A percentile compares a stretch with the other conserved stretches of the same genome.
Conservation (phyloP, 2,888 invertebrate genomes). For the Thecocarcelia acutangulata region DNA sequence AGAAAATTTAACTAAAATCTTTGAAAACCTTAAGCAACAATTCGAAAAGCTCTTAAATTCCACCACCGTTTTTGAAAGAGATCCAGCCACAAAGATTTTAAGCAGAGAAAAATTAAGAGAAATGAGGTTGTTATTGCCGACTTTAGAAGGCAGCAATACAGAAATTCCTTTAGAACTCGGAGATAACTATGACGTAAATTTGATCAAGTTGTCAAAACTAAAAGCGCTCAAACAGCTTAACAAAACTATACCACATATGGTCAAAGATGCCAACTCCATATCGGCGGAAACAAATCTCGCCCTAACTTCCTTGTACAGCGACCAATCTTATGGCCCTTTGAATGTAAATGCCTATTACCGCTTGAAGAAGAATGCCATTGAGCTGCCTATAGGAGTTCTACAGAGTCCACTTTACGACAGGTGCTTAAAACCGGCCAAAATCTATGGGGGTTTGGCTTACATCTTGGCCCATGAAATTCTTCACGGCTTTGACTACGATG, state of each 20-base stretch:
- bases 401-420: conserved; percentile 72
- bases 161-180: conserved; percentile 15
- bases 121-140: conserved; percentile 74
- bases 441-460: conserved; percentile 75
- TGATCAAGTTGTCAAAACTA: conserved; percentile 70
- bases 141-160: conserved; percentile 1
- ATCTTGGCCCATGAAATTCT: conserved; percentile 78
- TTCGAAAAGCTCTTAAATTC: conserved; percentile 74
- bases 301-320: conserved; percentile 50
- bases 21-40: conserved; percentile 73
- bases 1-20: conserved; percentile 66
- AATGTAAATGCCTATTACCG: conserved; percentile 78
- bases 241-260: conserved; percentile 55
- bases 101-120: conserved; percentile 74
- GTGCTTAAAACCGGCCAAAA: conserved; percentile 67
- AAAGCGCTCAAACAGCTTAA: conserved; percentile 49
- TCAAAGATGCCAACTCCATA: conserved; percentile 34
- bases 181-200: conserved; percentile 73
- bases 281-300: conserved; percentile 39
- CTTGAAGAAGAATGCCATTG: conserved; percentile 76
- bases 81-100: conserved; percentile 70
- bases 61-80: conserved; percentile 73
- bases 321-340: conserved; percentile 72
- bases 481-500: conserved; percentile 79
- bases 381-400: conserved; percentile 77